Evolutionary conservation across 2,888 invertebrate species (phyloP).

Genomic region (Reticulitermes lucifugus): DNA sequence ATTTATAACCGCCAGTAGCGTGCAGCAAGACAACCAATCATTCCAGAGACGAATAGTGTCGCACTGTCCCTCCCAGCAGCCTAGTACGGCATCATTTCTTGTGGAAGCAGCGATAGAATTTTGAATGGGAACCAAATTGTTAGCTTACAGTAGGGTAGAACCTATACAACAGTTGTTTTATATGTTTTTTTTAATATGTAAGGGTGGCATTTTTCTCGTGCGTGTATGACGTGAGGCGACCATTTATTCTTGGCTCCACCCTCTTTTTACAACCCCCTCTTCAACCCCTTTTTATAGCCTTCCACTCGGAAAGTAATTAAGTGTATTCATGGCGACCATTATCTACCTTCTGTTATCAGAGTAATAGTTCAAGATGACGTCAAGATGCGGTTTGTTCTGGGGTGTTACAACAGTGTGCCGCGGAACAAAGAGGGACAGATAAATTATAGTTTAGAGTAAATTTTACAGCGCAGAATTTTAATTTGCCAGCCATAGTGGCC

Average conservation of each 20-base stretch:
- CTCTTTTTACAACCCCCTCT: constrained; percentile 17
- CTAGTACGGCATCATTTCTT: background rate
- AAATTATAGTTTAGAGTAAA: no score
- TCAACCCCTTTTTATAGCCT: background rate
- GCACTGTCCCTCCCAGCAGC: background rate
- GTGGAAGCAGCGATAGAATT: background rate
- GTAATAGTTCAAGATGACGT: constrained; percentile 30
- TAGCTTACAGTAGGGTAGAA: background rate
- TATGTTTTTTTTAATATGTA: constrained; percentile 26
- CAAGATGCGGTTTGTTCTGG: constrained; percentile 25
- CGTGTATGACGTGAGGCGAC: background rate
- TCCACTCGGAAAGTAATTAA: constrained; percentile 26
- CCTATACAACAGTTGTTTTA: constrained; percentile 1
- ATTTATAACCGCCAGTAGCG: constrained; percentile 8
- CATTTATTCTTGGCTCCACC: constrained; percentile 29
- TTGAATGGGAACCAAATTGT: constrained; percentile 4
- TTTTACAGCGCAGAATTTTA: no score
- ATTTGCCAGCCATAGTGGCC: no score
- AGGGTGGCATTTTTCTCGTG: background rate
- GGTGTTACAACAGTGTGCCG: background rate
- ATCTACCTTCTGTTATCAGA: constrained; percentile 22
- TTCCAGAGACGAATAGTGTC: background rate
- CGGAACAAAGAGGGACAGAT: background rate
- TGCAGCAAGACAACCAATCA: constrained; percentile 7
- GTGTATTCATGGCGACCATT: constrained; percentile 34